Conservation (phyloP, 2,888 invertebrate species). For the Lasioglossum figueresi region DNA sequence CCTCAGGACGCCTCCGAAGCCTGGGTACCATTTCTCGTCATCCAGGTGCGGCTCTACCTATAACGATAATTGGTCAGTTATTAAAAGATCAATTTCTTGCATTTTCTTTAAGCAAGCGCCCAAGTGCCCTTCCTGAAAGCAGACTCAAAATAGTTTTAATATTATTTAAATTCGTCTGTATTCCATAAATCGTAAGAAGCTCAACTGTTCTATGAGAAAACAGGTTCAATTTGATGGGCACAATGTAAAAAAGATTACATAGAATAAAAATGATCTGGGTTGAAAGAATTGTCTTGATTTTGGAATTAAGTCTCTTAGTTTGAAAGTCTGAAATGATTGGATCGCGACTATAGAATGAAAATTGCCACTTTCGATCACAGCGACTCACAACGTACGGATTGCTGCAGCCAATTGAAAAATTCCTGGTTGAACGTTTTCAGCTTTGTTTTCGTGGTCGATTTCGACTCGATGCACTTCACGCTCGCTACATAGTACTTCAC, state of each 20-base stretch:
- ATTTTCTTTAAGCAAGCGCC: too few species aligned
- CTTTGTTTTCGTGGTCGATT: conserved; percentile 78
- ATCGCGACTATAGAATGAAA: background rate
- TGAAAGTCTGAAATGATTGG: too few species aligned
- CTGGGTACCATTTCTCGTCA: conserved; percentile 87
- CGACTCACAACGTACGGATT: conserved; percentile 81
- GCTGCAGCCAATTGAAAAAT: conserved; percentile 86
- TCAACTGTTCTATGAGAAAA: too few species aligned
- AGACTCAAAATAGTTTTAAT: too few species aligned
- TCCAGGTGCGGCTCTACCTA: conserved; percentile 85
- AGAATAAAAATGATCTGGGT: too few species aligned
- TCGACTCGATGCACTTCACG: conserved; percentile 84
- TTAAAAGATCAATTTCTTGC: background rate
- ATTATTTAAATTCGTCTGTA: too few species aligned
- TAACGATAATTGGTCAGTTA: background rate
- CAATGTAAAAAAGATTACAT: too few species aligned
- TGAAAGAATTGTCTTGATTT: too few species aligned
- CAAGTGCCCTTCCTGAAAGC: too few species aligned
- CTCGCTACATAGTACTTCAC: conserved; percentile 86
- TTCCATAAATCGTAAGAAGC: too few species aligned
- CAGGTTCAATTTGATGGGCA: too few species aligned
- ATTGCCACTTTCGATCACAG: conserved; percentile 51
- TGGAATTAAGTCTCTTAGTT: too few species aligned
- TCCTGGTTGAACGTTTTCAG: conserved; percentile 84
- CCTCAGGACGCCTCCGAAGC: conserved; percentile 85